Base-by-base conservation (phyloP, 2,797 vertebrate species). In the Vespertilio murinus region DNA sequence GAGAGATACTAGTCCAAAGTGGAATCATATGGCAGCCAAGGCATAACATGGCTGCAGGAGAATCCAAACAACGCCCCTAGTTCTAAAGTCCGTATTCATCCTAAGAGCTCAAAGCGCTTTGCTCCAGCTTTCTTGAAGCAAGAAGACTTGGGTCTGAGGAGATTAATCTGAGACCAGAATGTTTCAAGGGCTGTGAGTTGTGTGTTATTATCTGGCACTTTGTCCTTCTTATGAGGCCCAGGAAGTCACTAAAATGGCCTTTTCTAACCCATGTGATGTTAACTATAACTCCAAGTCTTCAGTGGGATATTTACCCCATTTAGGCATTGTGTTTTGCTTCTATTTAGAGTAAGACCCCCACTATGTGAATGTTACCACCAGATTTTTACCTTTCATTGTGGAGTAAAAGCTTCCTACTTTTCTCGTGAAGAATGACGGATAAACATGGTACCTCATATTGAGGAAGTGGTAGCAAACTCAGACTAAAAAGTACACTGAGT, bases 1-100 rank as follows among this genome's bases (percentile, higher is more conserved):
- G 77, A 78, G 88, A 91, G 94, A 95, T 93, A 85, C 2, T 14
- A 69, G 81, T 70, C 64, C 83, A 78, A 95, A 96, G 89, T 94
- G 67, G 69, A 94, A 95, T 96, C 96, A 91, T 22, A 78, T 94
- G 91, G 54, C 56, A 64, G 87, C 35, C 75, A 49, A 85, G 45
- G 93, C 75, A 54, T 35, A 92, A 69, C 85, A 91, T 6, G 54
- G 42, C 67, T 75, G 59, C 10, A 18, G 77, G 74, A 84, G 74
- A 89, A 88, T 82, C 88, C 74, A 94, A 82, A 94, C 70, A 88
- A 28, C 1, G 18, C 77, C 61, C 7, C 54, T 22, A 12, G 45
- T 54, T 77, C 61, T 49, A 0, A 79, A 64, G 16, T 74, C 28
- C 54, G 92, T 79, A n/a, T 90, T 49, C 61, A 84, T 86, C 65